phyloP scores from a whole-genome alignment of 92 coral and sea anemone genomes.

The Bergia puertoricense region DNA sequence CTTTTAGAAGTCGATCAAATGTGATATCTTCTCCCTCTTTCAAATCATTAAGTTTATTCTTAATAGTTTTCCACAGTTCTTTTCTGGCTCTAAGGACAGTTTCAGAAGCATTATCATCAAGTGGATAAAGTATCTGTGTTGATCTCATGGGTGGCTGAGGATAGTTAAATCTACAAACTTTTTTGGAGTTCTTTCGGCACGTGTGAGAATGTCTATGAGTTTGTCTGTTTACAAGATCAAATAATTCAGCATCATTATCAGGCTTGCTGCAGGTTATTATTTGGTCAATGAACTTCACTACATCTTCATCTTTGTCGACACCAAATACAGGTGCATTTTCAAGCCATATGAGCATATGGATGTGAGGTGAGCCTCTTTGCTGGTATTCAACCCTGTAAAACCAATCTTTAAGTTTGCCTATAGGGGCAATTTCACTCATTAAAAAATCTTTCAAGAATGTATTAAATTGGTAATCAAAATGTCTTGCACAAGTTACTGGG shows the following conservation, averaged over 20 bases:
- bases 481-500: no score
- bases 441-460: neutral
- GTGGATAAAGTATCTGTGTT: conserved; percentile 49
- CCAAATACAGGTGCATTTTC: no score
- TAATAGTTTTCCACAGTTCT: conserved; percentile 22
- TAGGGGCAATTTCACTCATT: conserved; percentile 17
- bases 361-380: conserved; percentile 43
- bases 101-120: conserved; percentile 25
- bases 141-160: conserved; percentile 24
- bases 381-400: neutral
- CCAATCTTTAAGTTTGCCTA: conserved; percentile 42
- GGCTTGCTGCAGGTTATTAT: conserved; percentile 18
- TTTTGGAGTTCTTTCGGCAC: neutral
- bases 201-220: conserved; percentile 28
- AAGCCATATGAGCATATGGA: conserved; percentile 31
- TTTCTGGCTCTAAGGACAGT: neutral
- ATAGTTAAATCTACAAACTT: conserved; percentile 26
- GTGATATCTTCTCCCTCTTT: no score
- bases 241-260: neutral
- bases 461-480: no score
- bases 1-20: no score
- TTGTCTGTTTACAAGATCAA: conserved; percentile 20
- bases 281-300: conserved; percentile 6
- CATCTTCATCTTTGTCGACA: conserved; percentile 14
- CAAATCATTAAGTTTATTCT: conserved; percentile 29